Evolutionary conservation across 1,140 invertebrate genomes (phyloP), one percentile per base, ranked within the genome.

Genomic region (Battus philenor): DNA sequence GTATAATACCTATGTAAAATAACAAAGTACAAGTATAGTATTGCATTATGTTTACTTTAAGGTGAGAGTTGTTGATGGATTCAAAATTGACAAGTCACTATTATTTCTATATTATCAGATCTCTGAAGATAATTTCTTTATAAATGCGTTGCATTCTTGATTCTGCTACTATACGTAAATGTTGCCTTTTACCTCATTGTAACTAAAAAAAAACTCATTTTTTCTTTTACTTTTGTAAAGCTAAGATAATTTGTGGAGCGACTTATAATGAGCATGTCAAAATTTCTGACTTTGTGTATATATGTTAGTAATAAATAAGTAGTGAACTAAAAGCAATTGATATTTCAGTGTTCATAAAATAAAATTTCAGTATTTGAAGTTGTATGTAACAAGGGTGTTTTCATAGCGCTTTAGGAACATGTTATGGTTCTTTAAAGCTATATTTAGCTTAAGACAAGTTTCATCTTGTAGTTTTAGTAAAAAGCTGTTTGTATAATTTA

Each of bases 341-440:
- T 61, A 75, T 70, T 66, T 68, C 62, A 64, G 60, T 70, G 64
- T 77, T 74, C 48, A 59, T 61, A 65, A 72, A 68, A 65, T 71
- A 60, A 61, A 65, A n/a, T n/a, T 76, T 70, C 78, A 84, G 75
- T 81, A 84, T 81, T 84, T 73, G 66, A 59, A 61, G 60, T 72
- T 76, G 63, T 61, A 57, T 59, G 66, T 61, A 66, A 72, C 77
- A 59, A 57, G 57, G 66, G 70, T 71, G 67, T 55, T 65, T 71
- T 64, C 13, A 29, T 71, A 68, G 61, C 62, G 54, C 46, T 63
- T 62, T 69, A 73, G 67, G 64, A 65, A 55, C 71, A 71, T 68
- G 69, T 56, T n/a, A n/a, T n/a, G 61, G 67, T 62, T 68, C 50
- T 72, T 69, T 59, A 51, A 59, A 58, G 56, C 59, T 57, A 53